phyloP scores from a whole-genome alignment of 1,140 invertebrate species.

The Diabrotica undecimpunctata region DNA sequence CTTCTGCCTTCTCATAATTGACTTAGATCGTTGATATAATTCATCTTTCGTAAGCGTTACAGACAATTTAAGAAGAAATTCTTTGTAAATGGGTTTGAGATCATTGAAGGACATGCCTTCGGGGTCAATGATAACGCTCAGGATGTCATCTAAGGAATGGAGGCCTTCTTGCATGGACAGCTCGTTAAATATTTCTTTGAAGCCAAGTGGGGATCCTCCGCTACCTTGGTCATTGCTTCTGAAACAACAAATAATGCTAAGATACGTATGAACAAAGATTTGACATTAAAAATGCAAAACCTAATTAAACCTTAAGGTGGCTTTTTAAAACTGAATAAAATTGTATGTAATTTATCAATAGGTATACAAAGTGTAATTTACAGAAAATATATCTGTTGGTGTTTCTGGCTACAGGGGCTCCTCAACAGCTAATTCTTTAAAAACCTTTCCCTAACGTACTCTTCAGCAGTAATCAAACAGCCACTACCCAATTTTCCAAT shows the following conservation, averaged over 20 bases:
- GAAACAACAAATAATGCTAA: constrained; percentile 35
- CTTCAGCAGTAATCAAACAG: too few relatives aligned
- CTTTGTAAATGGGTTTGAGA: constrained; percentile 84
- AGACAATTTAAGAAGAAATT: constrained; percentile 80
- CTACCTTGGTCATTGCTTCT: constrained; percentile 58
- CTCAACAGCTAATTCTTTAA: too few relatives aligned
- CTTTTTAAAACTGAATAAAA: too few relatives aligned
- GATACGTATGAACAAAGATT: too few relatives aligned
- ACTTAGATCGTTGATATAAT: constrained; percentile 81
- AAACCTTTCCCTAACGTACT: too few relatives aligned
- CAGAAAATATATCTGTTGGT: too few relatives aligned
- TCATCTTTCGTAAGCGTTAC: constrained; percentile 86
- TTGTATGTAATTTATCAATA: too few relatives aligned
- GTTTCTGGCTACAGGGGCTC: too few relatives aligned
- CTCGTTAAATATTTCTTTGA: constrained; percentile 79
- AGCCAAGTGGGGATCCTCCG: constrained; percentile 72
- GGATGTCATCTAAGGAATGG: constrained; percentile 81
- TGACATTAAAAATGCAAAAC: too few relatives aligned
- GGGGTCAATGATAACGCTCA: constrained; percentile 81
- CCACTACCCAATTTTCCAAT: too few relatives aligned
- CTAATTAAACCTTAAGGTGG: too few relatives aligned
- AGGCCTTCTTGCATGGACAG: constrained; percentile 80
- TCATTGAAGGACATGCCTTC: constrained; percentile 92
- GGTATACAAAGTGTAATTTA: too few relatives aligned
- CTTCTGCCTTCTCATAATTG: constrained; percentile 80